A percentile compares a stretch with the other conserved stretches of the same genome.
Conservation (phyloP, 1,140 invertebrate species). For the Drosophila mauritiana region DNA sequence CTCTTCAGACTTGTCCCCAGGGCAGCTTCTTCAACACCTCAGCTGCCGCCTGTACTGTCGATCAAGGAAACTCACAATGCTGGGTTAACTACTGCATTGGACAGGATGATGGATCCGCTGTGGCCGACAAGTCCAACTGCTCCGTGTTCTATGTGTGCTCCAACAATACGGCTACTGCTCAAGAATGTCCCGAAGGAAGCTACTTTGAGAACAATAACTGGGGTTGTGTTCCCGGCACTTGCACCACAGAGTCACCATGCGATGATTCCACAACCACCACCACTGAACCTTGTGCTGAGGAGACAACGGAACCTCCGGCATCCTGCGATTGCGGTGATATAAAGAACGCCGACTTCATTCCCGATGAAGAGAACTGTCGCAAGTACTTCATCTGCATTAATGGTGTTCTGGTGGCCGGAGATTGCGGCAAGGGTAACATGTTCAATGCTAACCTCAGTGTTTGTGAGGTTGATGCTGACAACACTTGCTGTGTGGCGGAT, state of each 20-base stretch:
- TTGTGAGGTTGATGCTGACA: constrained; percentile 28
- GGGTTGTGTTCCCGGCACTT: constrained; percentile 47
- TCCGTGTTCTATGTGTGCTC: constrained; percentile 49
- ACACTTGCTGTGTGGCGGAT: constrained; percentile 38
- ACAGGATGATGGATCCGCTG: constrained; percentile 24
- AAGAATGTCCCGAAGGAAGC: constrained; percentile 37
- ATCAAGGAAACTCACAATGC: constrained; percentile 38
- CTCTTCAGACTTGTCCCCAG: constrained; percentile 31
- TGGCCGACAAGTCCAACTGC: constrained; percentile 43
- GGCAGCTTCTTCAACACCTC: constrained; percentile 52
- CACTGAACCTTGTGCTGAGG: constrained; percentile 21
- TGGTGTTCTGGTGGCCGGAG: constrained; percentile 30
- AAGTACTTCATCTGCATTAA: constrained; percentile 41
- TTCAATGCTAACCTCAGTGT: constrained; percentile 13
- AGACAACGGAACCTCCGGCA: constrained; percentile 12
- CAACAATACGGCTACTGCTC: constrained; percentile 14
- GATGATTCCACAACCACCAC: constrained; percentile 15
- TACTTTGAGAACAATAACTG: constrained; percentile 17
- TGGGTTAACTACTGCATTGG: constrained; percentile 69
- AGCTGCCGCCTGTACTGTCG: constrained; percentile 5
- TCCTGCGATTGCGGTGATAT: constrained; percentile 46
- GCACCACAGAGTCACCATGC: constrained; percentile 28
- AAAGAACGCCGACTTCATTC: constrained; percentile 25
- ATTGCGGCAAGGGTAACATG: constrained; percentile 52
- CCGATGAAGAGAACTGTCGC: constrained; percentile 43